Conservation (phyloP, 2,797 vertebrate species). For the Alexandromys oeconomus region DNA sequence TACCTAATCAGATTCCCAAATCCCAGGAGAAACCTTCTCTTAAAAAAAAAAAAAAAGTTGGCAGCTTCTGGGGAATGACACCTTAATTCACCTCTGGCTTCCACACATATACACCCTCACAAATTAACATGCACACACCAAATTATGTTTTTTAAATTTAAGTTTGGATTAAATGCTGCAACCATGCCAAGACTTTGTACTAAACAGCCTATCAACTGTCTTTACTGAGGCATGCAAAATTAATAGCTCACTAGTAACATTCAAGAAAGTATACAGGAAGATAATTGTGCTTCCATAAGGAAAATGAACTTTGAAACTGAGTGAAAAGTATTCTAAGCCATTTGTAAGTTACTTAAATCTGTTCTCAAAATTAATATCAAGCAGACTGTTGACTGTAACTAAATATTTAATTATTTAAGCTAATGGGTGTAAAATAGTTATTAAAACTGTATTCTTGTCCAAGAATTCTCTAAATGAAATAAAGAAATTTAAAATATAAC, state of each 20-base stretch:
- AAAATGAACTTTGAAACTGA: conserved; percentile 58
- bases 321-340: conserved; percentile 61
- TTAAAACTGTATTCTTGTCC: conserved; percentile 23
- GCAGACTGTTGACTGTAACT: conserved; percentile 51
- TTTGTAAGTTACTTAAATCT: conserved; percentile 60
- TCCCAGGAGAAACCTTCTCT: not conserved
- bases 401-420: conserved; percentile 52
- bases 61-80: not conserved
- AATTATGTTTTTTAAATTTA: not conserved
- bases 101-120: not conserved
- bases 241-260: conserved; percentile 53
- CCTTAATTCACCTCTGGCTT: not conserved
- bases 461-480: conserved; percentile 61
- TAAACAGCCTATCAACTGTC: not conserved
- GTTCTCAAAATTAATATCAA: conserved; percentile 56
- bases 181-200: conserved; percentile 42
- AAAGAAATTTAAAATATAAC: conserved; percentile 1
- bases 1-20: not conserved
- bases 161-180: conserved; percentile 36
- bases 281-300: conserved; percentile 52
- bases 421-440: conserved; percentile 54
- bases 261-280: conserved; percentile 54
- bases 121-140: not conserved
- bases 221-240: conserved; percentile 47
- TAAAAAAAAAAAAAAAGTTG: not conserved